Evolutionary conservation across 2,113 vertebrate species (phyloP).

Genomic region (Lophochroa leadbeateri): DNA sequence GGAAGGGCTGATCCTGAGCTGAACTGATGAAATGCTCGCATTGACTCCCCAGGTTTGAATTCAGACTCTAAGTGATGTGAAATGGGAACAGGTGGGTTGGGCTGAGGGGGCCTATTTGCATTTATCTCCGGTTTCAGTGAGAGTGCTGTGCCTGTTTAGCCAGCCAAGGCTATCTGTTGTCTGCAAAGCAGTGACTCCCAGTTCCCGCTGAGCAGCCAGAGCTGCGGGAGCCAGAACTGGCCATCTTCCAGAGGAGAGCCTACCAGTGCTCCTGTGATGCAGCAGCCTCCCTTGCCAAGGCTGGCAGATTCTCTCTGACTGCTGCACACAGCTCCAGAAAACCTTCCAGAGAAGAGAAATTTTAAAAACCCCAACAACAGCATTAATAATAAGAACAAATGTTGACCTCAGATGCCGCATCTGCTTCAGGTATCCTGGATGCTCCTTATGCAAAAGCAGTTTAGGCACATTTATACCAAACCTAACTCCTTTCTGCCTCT

Average conservation of each 20-base stretch:
- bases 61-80: not conserved
- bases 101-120: not conserved
- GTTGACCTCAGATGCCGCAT: not conserved
- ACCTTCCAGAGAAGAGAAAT: not conserved
- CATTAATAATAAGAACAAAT: not conserved
- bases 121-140: not conserved
- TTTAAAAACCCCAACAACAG: rapidly evolving
- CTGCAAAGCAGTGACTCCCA: not conserved
- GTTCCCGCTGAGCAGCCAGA: not conserved
- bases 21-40: not conserved
- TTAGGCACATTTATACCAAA: not conserved
- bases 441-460: not conserved
- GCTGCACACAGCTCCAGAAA: not conserved
- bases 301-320: not conserved
- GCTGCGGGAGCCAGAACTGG: slow-evolving; percentile 9
- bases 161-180: not conserved
- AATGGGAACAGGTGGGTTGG: not conserved
- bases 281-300: not conserved
- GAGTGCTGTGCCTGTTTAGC: not conserved
- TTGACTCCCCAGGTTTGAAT: not conserved
- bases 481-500: not conserved
- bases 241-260: not conserved
- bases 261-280: not conserved
- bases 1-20: not conserved
- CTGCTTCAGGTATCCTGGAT: not conserved